A percentile compares a stretch with the other conserved stretches of the same genome.
phyloP scores from a whole-genome alignment of 2,113 vertebrate species.

The Fregata magnificens region DNA sequence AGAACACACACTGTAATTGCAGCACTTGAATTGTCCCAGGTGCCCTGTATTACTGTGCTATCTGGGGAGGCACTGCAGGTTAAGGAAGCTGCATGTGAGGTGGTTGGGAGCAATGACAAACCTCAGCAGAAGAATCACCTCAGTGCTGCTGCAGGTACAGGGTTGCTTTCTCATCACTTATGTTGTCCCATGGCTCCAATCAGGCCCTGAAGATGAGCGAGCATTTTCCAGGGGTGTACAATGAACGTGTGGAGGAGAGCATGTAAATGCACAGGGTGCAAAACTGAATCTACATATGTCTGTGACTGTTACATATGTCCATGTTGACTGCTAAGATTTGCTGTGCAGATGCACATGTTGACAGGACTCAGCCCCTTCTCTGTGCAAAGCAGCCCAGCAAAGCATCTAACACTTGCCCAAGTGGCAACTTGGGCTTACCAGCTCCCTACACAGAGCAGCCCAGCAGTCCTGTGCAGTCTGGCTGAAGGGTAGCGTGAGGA shows the following conservation, averaged over 20 bases:
- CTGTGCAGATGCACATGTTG: background rate
- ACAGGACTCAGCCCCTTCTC: background rate
- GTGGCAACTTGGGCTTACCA: background rate
- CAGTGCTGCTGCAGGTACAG: background rate
- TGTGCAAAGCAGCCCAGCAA: background rate
- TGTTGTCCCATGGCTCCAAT: background rate
- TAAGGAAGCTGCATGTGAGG: background rate
- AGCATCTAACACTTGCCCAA: background rate
- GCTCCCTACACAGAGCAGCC: background rate
- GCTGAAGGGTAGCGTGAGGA: background rate
- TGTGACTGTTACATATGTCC: fast-evolving
- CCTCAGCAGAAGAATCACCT: background rate
- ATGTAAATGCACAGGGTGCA: background rate
- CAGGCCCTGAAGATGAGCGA: background rate
- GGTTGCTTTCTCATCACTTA: background rate
- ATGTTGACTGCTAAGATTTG: background rate
- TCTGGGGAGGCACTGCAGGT: background rate
- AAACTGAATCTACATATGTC: background rate
- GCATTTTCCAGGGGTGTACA: background rate
- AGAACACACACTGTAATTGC: background rate
- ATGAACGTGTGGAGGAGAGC: background rate
- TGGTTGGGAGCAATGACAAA: background rate
- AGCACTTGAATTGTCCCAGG: background rate
- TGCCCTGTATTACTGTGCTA: fast-evolving
- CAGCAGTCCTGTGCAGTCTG: background rate